Conservation (phyloP, 2,888 invertebrate species). For the Lepetodrilus schrolli region DNA sequence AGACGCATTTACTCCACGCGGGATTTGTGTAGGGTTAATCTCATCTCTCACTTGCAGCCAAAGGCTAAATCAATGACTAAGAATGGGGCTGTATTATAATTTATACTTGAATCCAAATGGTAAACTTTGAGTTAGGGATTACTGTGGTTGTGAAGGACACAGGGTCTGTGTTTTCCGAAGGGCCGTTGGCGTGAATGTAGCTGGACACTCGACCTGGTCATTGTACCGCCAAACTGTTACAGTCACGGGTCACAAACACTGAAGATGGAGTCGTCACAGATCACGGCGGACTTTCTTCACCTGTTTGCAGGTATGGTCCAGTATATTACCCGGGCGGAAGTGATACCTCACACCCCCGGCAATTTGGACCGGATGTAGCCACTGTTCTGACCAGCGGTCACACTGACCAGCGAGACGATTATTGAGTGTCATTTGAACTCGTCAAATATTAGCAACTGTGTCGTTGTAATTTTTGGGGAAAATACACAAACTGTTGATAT, state of each 20-base stretch:
- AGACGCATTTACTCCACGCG: not conserved
- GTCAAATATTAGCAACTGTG: no score
- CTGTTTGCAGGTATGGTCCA: not conserved
- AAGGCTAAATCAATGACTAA: not conserved
- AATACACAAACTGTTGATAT: no score
- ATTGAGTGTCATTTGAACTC: no score
- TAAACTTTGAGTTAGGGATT: slow-evolving; percentile 22
- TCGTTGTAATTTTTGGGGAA: no score
- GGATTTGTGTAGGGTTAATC: slow-evolving; percentile 8
- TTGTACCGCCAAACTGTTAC: not conserved
- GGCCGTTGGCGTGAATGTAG: no score
- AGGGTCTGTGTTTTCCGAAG: no score
- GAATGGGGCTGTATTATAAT: slow-evolving; percentile 20
- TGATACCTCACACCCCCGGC: slow-evolving; percentile 5
- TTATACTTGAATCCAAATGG: slow-evolving; percentile 6
- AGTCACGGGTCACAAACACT: not conserved
- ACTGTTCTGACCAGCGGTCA: not conserved
- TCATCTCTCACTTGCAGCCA: not conserved
- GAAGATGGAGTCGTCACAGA: not conserved
- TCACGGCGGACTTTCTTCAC: not conserved
- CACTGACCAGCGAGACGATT: no score
- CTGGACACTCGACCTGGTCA: not conserved
- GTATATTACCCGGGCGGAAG: not conserved
- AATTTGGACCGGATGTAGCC: not conserved
- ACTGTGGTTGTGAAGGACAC: not conserved